A percentile compares a stretch with the other conserved stretches of the same genome.
These are phyloP conservation scores for Astreopora myriophthalma DNA, from an alignment of 64 coral and sea anemone species.

Conservation along the genomic window DNA sequence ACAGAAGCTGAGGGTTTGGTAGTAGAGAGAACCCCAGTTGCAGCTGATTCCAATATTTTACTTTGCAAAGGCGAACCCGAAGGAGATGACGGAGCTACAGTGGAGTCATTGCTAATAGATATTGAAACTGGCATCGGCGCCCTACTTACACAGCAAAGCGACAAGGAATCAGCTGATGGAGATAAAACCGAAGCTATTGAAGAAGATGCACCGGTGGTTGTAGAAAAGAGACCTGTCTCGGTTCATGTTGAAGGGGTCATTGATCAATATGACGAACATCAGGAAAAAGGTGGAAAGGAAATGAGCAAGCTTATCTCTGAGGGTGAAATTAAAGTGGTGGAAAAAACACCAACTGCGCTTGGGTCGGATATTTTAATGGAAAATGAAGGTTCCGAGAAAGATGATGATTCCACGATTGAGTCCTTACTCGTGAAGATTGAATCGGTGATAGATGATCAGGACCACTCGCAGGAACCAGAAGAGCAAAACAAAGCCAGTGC, in stretches of 20 bases:
- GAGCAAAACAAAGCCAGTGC: background rate
- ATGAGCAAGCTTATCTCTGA: background rate
- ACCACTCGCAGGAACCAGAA: background rate
- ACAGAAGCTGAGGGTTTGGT: background rate
- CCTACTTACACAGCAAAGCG: background rate
- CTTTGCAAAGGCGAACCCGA: background rate
- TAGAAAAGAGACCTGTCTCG: constrained; percentile 2
- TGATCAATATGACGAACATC: background rate
- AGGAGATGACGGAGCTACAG: background rate
- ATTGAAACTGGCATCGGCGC: background rate
- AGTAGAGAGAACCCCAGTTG: background rate
- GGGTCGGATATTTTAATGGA: background rate
- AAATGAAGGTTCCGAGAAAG: background rate
- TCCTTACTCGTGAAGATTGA: constrained; percentile 9
- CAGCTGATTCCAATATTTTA: background rate
- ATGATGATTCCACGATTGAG: background rate
- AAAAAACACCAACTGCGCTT: background rate
- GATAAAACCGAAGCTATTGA: background rate
- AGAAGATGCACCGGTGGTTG: background rate
- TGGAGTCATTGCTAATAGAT: background rate
- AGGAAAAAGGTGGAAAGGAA: background rate
- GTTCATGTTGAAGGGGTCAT: background rate
- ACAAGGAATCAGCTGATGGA: background rate
- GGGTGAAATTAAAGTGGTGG: background rate
- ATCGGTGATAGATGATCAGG: background rate